These are phyloP conservation scores for Phalacrocorax aristotelis DNA, from an alignment of 2,113 vertebrate genomes.

Conservation along the genomic window DNA sequence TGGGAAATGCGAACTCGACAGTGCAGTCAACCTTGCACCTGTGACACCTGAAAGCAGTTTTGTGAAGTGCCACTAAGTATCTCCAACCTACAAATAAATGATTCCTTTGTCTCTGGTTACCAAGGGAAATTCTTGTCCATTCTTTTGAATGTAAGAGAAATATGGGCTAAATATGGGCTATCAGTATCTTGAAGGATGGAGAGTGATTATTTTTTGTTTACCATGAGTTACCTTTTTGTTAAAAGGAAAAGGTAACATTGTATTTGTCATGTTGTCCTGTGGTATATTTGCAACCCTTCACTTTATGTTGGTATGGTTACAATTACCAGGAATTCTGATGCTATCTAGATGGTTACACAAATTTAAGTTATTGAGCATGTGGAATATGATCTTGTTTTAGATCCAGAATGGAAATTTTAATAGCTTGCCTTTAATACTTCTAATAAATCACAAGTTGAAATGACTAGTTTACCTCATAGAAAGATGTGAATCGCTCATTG, in stretches of 20 bases:
- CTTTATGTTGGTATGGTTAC: background rate
- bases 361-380: background rate
- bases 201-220: background rate
- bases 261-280: background rate
- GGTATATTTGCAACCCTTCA: background rate
- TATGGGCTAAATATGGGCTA: background rate
- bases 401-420: constrained; percentile 24
- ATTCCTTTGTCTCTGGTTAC: background rate
- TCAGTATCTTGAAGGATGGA: background rate
- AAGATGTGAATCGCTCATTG: constrained; percentile 15
- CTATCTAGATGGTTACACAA: background rate
- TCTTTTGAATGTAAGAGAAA: background rate
- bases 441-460: constrained; percentile 45
- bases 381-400: background rate
- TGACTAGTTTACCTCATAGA: constrained; percentile 45
- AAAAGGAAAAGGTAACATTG: background rate
- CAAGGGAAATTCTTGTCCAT: background rate
- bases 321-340: background rate
- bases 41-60: background rate
- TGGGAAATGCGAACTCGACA: background rate
- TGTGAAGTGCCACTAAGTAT: background rate
- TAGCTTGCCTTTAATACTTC: constrained; percentile 24
- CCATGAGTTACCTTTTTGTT: background rate
- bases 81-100: background rate
- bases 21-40: rapidly evolving